Evolutionary conservation across 2,888 invertebrate species (phyloP).

Genomic region (Torymus auratus): DNA sequence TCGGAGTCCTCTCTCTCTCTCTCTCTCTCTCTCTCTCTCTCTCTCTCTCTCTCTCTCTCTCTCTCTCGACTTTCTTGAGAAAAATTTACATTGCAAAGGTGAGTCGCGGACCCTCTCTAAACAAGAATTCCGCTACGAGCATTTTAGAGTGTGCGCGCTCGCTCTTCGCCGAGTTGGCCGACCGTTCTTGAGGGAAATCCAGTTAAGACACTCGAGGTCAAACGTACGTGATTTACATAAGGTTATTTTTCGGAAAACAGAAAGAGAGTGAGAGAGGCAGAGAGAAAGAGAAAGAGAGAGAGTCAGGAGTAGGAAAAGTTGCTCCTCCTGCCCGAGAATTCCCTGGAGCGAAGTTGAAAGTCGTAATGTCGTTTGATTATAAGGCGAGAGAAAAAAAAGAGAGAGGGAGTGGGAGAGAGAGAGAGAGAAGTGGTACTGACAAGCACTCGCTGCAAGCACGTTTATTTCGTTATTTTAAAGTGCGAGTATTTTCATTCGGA

Average conservation of each 20-base stretch:
- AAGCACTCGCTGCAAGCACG: too few relatives aligned
- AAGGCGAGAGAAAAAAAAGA: background rate
- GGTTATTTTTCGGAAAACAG: slow-evolving; percentile 24
- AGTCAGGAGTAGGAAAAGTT: background rate
- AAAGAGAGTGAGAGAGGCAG: background rate
- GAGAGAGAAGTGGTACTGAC: too few relatives aligned
- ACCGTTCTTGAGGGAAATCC: slow-evolving; percentile 42
- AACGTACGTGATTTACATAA: slow-evolving; percentile 46
- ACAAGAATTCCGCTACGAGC: background rate
- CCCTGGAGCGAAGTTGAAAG: background rate
- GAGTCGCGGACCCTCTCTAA: background rate
- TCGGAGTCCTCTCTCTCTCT: too few relatives aligned
- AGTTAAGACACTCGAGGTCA: slow-evolving; percentile 39
- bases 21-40: too few relatives aligned
- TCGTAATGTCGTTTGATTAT: background rate
- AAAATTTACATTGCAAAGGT: slow-evolving; percentile 32
- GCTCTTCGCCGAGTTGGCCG: slow-evolving; percentile 11
- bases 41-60: background rate
- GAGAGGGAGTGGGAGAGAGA: too few relatives aligned
- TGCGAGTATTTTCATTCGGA: too few relatives aligned
- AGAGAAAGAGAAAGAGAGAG: background rate
- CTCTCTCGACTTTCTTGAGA: too few relatives aligned
- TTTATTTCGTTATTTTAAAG: too few relatives aligned
- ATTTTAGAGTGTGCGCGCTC: background rate
- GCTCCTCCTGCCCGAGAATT: background rate